Conservation (phyloP, 2,888 invertebrate genomes). For the Phragmatobia fuliginosa region DNA sequence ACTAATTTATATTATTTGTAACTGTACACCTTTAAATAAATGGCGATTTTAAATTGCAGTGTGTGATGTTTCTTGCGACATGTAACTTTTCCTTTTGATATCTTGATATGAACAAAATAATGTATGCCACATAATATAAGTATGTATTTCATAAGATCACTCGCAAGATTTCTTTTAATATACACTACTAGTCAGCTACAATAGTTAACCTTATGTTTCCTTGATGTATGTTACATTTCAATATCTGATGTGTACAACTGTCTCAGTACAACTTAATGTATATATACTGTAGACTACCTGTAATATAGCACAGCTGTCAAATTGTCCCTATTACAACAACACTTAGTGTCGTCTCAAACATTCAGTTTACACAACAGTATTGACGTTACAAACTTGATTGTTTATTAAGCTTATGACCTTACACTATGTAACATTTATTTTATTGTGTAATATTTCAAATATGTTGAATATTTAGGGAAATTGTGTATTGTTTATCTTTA, state of each 20-base stretch:
- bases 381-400: constrained; percentile 40
- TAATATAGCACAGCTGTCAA: constrained; percentile 25
- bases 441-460: constrained; percentile 78
- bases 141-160: constrained; percentile 38
- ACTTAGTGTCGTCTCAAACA: background rate
- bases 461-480: constrained; percentile 79
- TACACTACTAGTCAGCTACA: constrained; percentile 74
- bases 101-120: constrained; percentile 20
- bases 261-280: constrained; percentile 8
- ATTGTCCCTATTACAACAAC: constrained; percentile 19
- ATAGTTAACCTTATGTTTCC: constrained; percentile 44
- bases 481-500: constrained; percentile 80
- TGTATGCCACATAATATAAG: constrained; percentile 17
- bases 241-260: constrained; percentile 20
- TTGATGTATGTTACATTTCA: constrained; percentile 33
- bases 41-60: constrained; percentile 42
- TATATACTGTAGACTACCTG: background rate
- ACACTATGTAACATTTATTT: constrained; percentile 71
- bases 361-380: constrained; percentile 31
- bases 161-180: constrained; percentile 48
- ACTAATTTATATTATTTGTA: constrained; percentile 76
- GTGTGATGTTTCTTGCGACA: constrained; percentile 25
- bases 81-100: constrained; percentile 18
- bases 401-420: constrained; percentile 48
- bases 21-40: constrained; percentile 50